A percentile compares a stretch with the other conserved stretches of the same genome.
These are phyloP conservation scores for Hydrotaea diabolus DNA, from an alignment of 2,888 invertebrate species.

Conservation along the genomic window DNA sequence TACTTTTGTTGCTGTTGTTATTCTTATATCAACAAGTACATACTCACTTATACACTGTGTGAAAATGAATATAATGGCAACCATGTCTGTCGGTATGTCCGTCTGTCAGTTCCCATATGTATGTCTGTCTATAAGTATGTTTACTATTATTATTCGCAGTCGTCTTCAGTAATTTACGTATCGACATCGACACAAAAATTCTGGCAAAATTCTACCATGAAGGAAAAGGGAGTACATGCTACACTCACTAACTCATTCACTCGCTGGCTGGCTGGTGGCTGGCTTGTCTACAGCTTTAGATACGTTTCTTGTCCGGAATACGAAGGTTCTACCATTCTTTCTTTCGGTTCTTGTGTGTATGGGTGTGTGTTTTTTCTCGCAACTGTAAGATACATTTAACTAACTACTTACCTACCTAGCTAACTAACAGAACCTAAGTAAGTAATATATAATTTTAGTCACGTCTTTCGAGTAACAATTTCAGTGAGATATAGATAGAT, in stretches of 20 bases:
- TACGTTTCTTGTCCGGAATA: neutral
- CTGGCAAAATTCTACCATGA: constrained; percentile 33
- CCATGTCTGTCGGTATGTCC: neutral
- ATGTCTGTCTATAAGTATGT: neutral
- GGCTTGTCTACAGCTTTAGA: neutral
- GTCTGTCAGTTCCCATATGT: neutral
- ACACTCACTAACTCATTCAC: neutral
- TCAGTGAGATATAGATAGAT: constrained; percentile 59
- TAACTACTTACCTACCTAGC: constrained; percentile 14
- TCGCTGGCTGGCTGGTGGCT: no score
- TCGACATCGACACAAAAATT: constrained; percentile 42
- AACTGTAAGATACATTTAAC: constrained; percentile 49
- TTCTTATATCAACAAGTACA: constrained; percentile 5
- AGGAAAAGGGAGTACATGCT: constrained; percentile 53
- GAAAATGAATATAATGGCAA: constrained; percentile 36
- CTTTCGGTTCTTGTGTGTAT: neutral
- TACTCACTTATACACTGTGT: constrained; percentile 24
- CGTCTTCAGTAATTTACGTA: constrained; percentile 61
- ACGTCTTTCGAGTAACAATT: constrained; percentile 60
- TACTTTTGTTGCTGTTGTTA: constrained; percentile 46
- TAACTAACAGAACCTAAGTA: neutral
- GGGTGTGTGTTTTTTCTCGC: constrained; percentile 4
- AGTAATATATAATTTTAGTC: constrained; percentile 67
- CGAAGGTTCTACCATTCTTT: no score
- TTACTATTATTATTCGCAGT: constrained; percentile 52